These are phyloP conservation scores for Phytoseiulus persimilis DNA, from an alignment of 2,888 invertebrate species.

Conservation along the genomic window DNA sequence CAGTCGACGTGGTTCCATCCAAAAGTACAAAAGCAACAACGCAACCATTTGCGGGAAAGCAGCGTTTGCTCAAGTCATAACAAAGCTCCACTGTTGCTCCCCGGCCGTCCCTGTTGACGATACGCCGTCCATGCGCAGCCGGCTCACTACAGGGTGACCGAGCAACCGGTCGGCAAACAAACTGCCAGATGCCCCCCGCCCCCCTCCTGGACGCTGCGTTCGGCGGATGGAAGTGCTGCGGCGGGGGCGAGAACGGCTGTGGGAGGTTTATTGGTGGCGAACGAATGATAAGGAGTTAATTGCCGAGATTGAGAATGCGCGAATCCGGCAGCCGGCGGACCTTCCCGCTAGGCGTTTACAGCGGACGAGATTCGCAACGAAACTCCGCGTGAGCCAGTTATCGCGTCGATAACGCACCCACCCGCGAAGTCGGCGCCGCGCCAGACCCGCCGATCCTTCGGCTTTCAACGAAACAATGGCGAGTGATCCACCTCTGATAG, in stretches of 20 bases:
- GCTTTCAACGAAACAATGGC: neutral
- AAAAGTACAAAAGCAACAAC: neutral
- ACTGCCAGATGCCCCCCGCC: too few species aligned
- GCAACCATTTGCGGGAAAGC: neutral
- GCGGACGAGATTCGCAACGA: neutral
- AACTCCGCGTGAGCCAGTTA: neutral
- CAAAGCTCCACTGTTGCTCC: neutral
- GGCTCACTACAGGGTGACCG: neutral
- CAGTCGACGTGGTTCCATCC: neutral
- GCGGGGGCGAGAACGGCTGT: too few species aligned
- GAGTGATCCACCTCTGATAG: neutral
- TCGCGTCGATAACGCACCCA: neutral
- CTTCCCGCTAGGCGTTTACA: neutral
- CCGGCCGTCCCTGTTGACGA: neutral
- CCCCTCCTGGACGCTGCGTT: too few species aligned
- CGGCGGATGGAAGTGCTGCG: neutral
- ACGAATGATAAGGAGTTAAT: constrained; percentile 33
- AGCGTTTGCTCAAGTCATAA: neutral
- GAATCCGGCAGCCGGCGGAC: neutral
- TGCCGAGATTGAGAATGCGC: constrained; percentile 34
- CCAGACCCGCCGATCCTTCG: neutral
- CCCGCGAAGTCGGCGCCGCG: neutral
- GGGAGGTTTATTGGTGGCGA: neutral
- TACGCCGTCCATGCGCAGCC: neutral
- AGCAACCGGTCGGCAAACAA: neutral